Evolutionary conservation across 1,140 invertebrate species (phyloP), one percentile per base, ranked within the genome.

Genomic region (Ganaspis sp.): DNA sequence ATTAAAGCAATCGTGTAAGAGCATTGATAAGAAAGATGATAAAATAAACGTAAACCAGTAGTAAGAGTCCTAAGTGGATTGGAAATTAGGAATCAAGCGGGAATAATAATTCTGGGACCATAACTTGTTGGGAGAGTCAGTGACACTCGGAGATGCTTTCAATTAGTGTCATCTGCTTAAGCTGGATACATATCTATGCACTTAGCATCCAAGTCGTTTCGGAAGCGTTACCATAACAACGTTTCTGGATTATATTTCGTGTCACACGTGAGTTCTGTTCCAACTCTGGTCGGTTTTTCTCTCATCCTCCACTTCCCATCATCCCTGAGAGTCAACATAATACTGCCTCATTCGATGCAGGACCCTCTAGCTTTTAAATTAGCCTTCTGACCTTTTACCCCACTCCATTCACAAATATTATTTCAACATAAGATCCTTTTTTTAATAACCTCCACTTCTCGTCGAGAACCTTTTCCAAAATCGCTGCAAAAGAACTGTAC

Each of bases 151-250:
- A 45, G 42, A 45, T 45, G 42, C 11, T 45, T 45, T 45, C 42
- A 45, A 45, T 45, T 45, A 45, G 42, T 45, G 42, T 45, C 42
- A 45, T 45, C 42, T 45, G 42, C 42, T 45, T 45, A 45, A 45
- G 42, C 12, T 45, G 42, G 42, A 45, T 45, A 45, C 42, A 45
- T 45, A 45, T 45, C 42, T 45, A 45, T 45, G 42, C 42, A 45
- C 42, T 45, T 45, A 45, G 42, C 42, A 45, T 45, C 42, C 42
- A 45, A 45, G 42, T 45, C 42, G 42, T 45, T 45, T 45, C 12
- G 42, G 15, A 45, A 45, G 42, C 42, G 42, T 45, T 15, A 45
- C 42, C 42, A 45, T 45, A 45, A 45, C 42, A 45, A 45, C 42
- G 42, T 45, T 45, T 15, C 42, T 45, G 42, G 42, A 45, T 45